Evolutionary conservation across 2,888 invertebrate species (phyloP).

Genomic region (Ypsolopha sequella): DNA sequence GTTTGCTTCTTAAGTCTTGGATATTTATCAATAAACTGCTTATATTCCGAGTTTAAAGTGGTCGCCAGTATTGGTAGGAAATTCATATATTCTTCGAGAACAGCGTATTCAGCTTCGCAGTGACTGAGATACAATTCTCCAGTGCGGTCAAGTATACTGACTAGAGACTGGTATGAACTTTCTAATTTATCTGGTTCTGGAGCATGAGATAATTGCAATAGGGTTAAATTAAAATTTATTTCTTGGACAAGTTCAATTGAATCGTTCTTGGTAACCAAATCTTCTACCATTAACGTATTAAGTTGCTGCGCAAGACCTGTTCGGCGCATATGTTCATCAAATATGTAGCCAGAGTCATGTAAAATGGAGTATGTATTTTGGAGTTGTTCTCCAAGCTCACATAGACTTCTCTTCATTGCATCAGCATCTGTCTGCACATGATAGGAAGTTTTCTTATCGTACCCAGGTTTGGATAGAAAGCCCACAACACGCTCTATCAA

Average conservation of each 20-base stretch:
- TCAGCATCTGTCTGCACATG: slow-evolving; percentile 15
- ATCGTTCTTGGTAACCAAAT: slow-evolving; percentile 43
- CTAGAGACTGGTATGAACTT: slow-evolving; percentile 22
- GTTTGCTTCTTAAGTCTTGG: slow-evolving; percentile 11
- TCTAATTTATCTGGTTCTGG: slow-evolving; percentile 38
- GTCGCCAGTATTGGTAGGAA: slow-evolving; percentile 28
- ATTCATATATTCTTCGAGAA: slow-evolving; percentile 40
- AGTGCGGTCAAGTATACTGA: slow-evolving; percentile 26
- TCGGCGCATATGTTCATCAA: slow-evolving; percentile 46
- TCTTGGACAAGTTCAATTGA: slow-evolving; percentile 36
- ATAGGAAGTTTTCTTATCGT: slow-evolving; percentile 10
- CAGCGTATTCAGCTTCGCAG: slow-evolving; percentile 32
- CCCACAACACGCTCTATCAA: slow-evolving; percentile 23
- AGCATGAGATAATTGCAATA: slow-evolving; percentile 36
- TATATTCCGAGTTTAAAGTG: slow-evolving; percentile 38
- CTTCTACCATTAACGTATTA: slow-evolving; percentile 48
- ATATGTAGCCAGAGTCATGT: slow-evolving; percentile 42
- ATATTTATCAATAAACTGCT: slow-evolving; percentile 40
- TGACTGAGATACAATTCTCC: slow-evolving; percentile 34
- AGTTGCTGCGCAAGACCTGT: slow-evolving; percentile 41
- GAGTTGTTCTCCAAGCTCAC: slow-evolving; percentile 34
- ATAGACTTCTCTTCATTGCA: slow-evolving; percentile 35
- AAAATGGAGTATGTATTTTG: slow-evolving; percentile 36
- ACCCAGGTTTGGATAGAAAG: slow-evolving; percentile 15
- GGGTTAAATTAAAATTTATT: slow-evolving; percentile 32